Percentiles rank a stretch among this genome's conserved stretches.
These are phyloP conservation scores for Upupa epops DNA, from an alignment of 2,113 vertebrate species.

Conservation along the genomic window DNA sequence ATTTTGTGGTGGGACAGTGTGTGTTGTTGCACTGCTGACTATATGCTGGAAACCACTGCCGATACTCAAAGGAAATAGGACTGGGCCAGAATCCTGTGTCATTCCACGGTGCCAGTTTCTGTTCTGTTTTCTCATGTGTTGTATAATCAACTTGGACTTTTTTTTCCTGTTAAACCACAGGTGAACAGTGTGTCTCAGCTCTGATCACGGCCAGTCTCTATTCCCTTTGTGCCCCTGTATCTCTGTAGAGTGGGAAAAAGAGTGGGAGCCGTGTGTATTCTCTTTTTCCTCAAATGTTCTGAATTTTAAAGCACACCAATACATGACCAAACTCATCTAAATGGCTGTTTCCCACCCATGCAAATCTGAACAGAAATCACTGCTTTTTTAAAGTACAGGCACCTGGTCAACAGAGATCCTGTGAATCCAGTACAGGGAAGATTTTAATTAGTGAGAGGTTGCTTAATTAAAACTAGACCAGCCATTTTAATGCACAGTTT, in stretches of 20 bases:
- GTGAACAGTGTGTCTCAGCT: fast-evolving
- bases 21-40: fast-evolving
- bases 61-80: not conserved
- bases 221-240: not conserved
- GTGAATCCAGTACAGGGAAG: not conserved
- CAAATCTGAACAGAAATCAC: not conserved
- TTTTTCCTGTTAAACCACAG: not conserved
- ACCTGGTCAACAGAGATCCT: fast-evolving
- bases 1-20: fast-evolving
- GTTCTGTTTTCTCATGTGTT: not conserved
- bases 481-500: not conserved
- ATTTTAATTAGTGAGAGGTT: not conserved
- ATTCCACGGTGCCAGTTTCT: not conserved
- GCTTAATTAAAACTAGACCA: not conserved
- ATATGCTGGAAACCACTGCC: fast-evolving
- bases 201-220: not conserved
- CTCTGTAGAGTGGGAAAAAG: not conserved
- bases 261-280: not conserved
- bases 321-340: not conserved
- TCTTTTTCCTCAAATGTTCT: not conserved
- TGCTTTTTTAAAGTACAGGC: not conserved
- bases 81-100: not conserved
- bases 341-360: not conserved
- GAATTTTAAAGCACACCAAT: not conserved
- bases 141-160: not conserved